Evolutionary conservation across 2,113 vertebrate species (phyloP).

Genomic region (Scomber japonicus): DNA sequence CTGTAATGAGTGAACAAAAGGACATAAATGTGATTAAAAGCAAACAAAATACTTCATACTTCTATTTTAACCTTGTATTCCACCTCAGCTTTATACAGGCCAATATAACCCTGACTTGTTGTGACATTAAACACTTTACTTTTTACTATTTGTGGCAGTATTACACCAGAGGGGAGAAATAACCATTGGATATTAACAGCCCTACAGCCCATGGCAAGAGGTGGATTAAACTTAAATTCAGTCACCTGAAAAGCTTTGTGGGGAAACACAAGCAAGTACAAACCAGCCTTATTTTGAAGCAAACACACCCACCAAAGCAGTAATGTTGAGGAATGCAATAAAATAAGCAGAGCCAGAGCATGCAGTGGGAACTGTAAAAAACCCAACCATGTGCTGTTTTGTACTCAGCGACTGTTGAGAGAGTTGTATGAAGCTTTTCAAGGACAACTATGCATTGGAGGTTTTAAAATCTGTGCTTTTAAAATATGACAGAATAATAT

Average conservation of each 20-base stretch:
- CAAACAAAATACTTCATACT: constrained; percentile 7
- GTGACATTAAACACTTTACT: neutral
- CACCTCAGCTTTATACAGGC: neutral
- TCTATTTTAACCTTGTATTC: neutral
- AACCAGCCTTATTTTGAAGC: constrained; percentile 51
- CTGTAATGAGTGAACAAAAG: constrained; percentile 82
- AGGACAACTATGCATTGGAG: constrained; percentile 12
- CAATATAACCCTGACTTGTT: neutral
- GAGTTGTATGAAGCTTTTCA: too few species aligned
- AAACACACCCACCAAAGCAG: constrained; percentile 34
- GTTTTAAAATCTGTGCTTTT: constrained; percentile 13
- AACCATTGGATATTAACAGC: neutral
- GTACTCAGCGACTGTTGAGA: neutral
- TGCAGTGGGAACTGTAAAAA: constrained; percentile 42
- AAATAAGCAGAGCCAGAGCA: constrained; percentile 50
- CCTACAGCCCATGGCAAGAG: neutral
- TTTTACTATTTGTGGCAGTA: neutral
- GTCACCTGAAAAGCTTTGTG: neutral
- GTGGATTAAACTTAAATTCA: constrained; percentile 15
- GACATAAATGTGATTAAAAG: constrained; percentile 2
- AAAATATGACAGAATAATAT: constrained; percentile 25
- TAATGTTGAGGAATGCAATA: constrained; percentile 55
- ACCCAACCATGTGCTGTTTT: constrained; percentile 28
- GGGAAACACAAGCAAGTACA: constrained; percentile 30
- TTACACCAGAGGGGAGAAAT: neutral